Evolutionary conservation across 2,888 invertebrate genomes (phyloP), one percentile per base, ranked within the genome.

Genomic region (Drosophila fulvimacula): DNA sequence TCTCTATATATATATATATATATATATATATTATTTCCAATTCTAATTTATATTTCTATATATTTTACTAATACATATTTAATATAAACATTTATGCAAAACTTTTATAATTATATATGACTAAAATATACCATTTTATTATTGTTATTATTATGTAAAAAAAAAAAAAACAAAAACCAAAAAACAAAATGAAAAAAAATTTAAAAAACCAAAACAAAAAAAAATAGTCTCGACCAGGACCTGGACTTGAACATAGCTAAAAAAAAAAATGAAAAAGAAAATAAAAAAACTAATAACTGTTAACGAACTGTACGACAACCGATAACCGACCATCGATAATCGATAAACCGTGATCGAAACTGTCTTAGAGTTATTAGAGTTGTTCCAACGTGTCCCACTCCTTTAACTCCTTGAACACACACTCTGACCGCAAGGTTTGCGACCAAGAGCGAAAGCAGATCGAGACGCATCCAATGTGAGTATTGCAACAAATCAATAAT

Each of bases 51-150:
- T 64, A 21, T 36, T 48, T 55, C 42, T 72, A 64, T 68, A 30
- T 66, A 71, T 57, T 59, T 17, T 74, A 65, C 68, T 57, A 66
- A 64, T 62, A 68, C 56, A 66, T 81, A 82, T 68, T 81, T 81
- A 81, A 75, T 72, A 68, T 71, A 71, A 52, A 58, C 52, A 46
- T 68, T 70, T 65, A 70, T 85, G 63, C 80, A 30, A 72, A 51
- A 76, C 51, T 66, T 69, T 73, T 74, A 82, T 87, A 87, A 82
- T 87, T 79, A 75, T 76, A 84, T 81, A 90, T 91, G 86, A 91
- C 91, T 91, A 88, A 91, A 90, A 88, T 91, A 90, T 91, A 90
- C 83, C 90, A 91, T 91, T 91, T 91, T 91, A 90, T 91, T 89
- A 86, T 90, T 91, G 79, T 89, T 91, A 80, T 90, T 90, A 81